Percentiles rank a stretch among this genome's conserved stretches.
Evolutionary conservation across 2,888 invertebrate species (phyloP).

Genomic region (Tachina lurida): DNA sequence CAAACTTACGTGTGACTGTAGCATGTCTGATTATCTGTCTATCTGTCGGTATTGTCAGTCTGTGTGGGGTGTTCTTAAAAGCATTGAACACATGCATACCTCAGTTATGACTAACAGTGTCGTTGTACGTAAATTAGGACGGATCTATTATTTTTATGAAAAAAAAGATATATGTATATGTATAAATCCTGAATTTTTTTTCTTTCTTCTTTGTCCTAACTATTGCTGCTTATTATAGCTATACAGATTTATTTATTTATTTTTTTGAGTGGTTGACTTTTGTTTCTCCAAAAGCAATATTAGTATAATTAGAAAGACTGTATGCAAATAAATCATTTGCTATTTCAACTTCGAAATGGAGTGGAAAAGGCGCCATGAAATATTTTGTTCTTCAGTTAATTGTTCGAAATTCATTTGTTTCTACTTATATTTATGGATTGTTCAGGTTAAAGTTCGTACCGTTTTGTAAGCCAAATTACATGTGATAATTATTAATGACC

Average conservation of each 20-base stretch:
- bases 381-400: too few relatives aligned
- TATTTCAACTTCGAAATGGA: too few relatives aligned
- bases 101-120: slow-evolving; percentile 38
- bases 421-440: too few relatives aligned
- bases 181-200: neutral
- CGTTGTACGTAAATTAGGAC: neutral
- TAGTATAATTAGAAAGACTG: too few relatives aligned
- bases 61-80: slow-evolving; percentile 50
- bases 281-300: neutral
- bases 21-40: slow-evolving; percentile 19
- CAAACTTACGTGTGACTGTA: slow-evolving; percentile 7
- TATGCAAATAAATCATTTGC: too few relatives aligned
- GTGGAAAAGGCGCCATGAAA: too few relatives aligned
- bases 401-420: too few relatives aligned
- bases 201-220: neutral
- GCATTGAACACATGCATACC: slow-evolving; percentile 7
- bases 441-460: too few relatives aligned
- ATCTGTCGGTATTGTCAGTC: neutral
- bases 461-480: too few relatives aligned
- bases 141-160: neutral
- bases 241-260: neutral
- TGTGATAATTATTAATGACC: too few relatives aligned
- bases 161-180: neutral
- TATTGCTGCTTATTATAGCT: neutral
- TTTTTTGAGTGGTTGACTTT: neutral